Evolutionary conservation across 2,113 vertebrate species (phyloP).

Genomic region (Prionailurus bengalensis): DNA sequence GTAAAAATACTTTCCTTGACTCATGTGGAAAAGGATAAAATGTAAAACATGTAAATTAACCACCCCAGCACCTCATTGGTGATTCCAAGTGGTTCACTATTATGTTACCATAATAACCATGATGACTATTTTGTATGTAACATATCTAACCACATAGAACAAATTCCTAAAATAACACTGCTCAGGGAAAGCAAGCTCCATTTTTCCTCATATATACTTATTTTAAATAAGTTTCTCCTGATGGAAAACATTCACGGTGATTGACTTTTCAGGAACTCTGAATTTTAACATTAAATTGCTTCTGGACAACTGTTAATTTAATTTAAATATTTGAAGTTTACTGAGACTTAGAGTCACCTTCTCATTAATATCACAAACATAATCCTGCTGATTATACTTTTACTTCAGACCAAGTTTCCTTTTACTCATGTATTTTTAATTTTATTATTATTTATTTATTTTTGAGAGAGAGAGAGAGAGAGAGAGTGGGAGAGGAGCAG

Average conservation of each 20-base stretch:
- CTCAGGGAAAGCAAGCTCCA: background rate
- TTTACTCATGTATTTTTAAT: background rate
- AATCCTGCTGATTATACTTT: background rate
- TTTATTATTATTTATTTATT: too few relatives aligned
- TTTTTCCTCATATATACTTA: background rate
- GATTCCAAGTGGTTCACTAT: background rate
- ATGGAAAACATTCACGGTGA: background rate
- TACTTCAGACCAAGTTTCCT: background rate
- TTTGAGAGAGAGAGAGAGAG: too few relatives aligned
- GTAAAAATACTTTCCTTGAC: background rate
- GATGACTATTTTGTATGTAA: background rate
- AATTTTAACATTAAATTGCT: background rate
- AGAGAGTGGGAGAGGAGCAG: too few relatives aligned
- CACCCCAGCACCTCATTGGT: background rate
- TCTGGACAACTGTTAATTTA: background rate
- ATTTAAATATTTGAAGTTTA: conserved; percentile 14
- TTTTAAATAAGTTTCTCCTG: background rate
- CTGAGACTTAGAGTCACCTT: background rate
- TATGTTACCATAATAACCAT: background rate
- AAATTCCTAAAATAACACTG: background rate
- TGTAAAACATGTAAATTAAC: background rate
- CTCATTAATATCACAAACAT: background rate
- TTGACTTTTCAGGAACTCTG: background rate
- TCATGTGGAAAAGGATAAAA: background rate
- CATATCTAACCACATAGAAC: background rate